Evolutionary conservation across 2,797 vertebrate species (phyloP).

Genomic region (Acanthurus lineatus): DNA sequence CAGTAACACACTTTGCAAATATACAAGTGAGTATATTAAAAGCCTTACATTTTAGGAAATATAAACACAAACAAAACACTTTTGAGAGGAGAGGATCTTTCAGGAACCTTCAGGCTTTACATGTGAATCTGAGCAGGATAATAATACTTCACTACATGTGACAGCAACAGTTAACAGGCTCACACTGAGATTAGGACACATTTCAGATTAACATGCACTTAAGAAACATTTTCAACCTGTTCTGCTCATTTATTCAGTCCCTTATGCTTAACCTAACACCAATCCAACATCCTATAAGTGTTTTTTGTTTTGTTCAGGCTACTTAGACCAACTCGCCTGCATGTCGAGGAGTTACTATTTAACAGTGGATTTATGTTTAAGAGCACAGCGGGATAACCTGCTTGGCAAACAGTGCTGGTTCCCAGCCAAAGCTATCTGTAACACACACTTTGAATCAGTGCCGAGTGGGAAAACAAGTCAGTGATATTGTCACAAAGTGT

Average conservation of each 20-base stretch:
- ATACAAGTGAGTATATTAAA: no score
- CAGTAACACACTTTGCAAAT: no score
- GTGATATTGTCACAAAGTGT: slow-evolving; percentile 56
- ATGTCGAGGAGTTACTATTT: slow-evolving; percentile 71
- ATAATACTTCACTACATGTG: slow-evolving; percentile 22
- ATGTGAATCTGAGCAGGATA: slow-evolving; percentile 21
- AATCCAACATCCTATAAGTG: slow-evolving; percentile 53
- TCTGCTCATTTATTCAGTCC: slow-evolving; percentile 24
- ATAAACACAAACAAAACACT: no score
- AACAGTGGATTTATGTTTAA: slow-evolving; percentile 81
- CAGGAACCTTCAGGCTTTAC: slow-evolving; percentile 4
- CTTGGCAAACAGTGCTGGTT: slow-evolving; percentile 78
- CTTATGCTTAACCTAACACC: slow-evolving; percentile 32
- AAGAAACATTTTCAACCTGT: slow-evolving; percentile 38
- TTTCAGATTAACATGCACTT: slow-evolving; percentile 49
- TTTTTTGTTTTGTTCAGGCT: slow-evolving; percentile 59
- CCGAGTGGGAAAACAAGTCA: slow-evolving; percentile 61
- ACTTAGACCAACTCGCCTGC: slow-evolving; percentile 54
- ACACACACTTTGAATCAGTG: slow-evolving; percentile 67
- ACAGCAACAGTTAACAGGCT: slow-evolving; percentile 31
- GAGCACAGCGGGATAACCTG: slow-evolving; percentile 78
- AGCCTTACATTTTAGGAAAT: no score
- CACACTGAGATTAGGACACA: slow-evolving; percentile 46
- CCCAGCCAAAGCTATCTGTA: slow-evolving; percentile 71
- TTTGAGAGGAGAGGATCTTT: no score